phyloP scores from a whole-genome alignment of 2,888 invertebrate species.

The Drosophila pullipes region DNA sequence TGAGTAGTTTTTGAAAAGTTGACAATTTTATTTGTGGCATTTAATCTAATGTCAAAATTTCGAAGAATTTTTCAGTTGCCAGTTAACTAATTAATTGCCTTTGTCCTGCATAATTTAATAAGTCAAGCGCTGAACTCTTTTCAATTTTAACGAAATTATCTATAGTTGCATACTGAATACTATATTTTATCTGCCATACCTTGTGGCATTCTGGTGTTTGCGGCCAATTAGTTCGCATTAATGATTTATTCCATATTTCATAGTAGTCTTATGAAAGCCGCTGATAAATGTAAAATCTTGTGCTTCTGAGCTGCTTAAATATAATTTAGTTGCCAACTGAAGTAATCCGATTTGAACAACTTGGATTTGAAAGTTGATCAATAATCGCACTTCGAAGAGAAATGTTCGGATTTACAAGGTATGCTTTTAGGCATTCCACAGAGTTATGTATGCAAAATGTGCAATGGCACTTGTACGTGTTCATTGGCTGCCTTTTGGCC shows the following conservation, averaged over 20 bases:
- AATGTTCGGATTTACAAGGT: conserved; percentile 3
- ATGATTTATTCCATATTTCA: conserved; percentile 35
- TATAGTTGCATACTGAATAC: conserved; percentile 20
- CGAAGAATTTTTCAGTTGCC: conserved; percentile 35
- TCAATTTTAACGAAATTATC: conserved; percentile 54
- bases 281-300: conserved; percentile 6
- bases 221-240: conserved; percentile 52
- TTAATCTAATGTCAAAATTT: conserved; percentile 58
- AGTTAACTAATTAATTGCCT: conserved; percentile 55
- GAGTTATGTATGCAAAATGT: conserved; percentile 11
- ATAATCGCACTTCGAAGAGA: conserved; percentile 45
- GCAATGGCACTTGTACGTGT: conserved; percentile 48
- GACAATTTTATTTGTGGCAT: conserved; percentile 51
- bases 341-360: conserved; percentile 28
- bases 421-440: conserved; percentile 14
- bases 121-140: conserved; percentile 15
- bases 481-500: conserved; percentile 34
- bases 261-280: neutral
- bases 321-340: conserved; percentile 6
- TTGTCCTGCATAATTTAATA: conserved; percentile 47
- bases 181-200: neutral
- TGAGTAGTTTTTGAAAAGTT: conserved; percentile 32
- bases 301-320: conserved; percentile 26
- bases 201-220: conserved; percentile 11
- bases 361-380: conserved; percentile 49